Percentiles rank a stretch among this genome's conserved stretches.
Evolutionary conservation across 2,888 invertebrate genomes (phyloP).

Genomic region (Galeopsomyia nigrocyanea): DNA sequence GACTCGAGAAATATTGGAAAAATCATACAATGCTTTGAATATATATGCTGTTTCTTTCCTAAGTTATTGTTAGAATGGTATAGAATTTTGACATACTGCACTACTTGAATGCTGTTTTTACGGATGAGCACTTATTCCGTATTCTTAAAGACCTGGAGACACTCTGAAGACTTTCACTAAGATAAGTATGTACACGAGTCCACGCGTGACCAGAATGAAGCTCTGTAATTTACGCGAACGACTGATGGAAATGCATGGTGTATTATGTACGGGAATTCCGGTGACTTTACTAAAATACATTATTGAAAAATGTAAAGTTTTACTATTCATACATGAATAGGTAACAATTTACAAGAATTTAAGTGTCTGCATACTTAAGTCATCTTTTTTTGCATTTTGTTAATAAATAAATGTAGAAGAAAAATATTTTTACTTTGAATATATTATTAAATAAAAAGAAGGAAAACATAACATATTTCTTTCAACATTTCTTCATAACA

Average conservation of each 20-base stretch:
- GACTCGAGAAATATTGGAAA: too few relatives aligned
- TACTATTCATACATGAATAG: neutral
- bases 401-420: too few relatives aligned
- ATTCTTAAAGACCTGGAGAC: slow-evolving; percentile 54
- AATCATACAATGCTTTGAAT: too few relatives aligned
- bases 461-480: too few relatives aligned
- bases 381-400: too few relatives aligned
- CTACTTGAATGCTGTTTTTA: slow-evolving; percentile 61
- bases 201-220: slow-evolving; percentile 32
- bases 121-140: slow-evolving; percentile 58
- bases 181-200: slow-evolving; percentile 47
- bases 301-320: slow-evolving; percentile 20
- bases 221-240: neutral
- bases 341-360: neutral
- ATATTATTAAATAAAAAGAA: too few relatives aligned
- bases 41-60: too few relatives aligned
- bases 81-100: slow-evolving; percentile 52
- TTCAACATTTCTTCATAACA: too few relatives aligned
- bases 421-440: too few relatives aligned
- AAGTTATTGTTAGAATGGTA: too few relatives aligned
- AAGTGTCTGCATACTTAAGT: too few relatives aligned
- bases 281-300: slow-evolving; percentile 11
- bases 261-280: slow-evolving; percentile 15
- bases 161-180: slow-evolving; percentile 63
- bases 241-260: slow-evolving; percentile 30